Percentiles rank a stretch among this genome's conserved stretches.
Conservation (phyloP, 2,113 vertebrate species). For the Nymphicus hollandicus region DNA sequence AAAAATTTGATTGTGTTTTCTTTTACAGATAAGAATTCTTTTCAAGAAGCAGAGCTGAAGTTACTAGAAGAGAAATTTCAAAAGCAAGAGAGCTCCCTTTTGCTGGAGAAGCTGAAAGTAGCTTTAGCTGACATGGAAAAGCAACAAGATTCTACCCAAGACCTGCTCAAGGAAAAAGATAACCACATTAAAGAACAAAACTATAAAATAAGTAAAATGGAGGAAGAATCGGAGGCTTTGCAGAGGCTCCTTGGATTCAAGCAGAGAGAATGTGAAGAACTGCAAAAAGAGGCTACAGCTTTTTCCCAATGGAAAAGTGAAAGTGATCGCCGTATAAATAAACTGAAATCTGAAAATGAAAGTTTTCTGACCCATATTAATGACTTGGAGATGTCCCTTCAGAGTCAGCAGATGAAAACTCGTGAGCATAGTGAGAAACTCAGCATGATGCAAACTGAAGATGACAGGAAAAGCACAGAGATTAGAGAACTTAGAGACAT, state of each 20-base stretch:
- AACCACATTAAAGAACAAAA: slow-evolving; percentile 76
- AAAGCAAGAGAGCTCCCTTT: slow-evolving; percentile 70
- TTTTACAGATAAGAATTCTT: slow-evolving; percentile 78
- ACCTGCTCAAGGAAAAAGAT: slow-evolving; percentile 80
- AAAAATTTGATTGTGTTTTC: background rate
- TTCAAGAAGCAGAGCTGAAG: slow-evolving; percentile 77
- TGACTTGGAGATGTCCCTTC: slow-evolving; percentile 75
- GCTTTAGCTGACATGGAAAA: slow-evolving; percentile 78
- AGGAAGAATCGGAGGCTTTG: slow-evolving; percentile 75
- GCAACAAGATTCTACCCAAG: slow-evolving; percentile 73
- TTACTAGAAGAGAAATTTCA: slow-evolving; percentile 78
- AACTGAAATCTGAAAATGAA: slow-evolving; percentile 77
- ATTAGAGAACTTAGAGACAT: slow-evolving; percentile 76
- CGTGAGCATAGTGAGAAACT: slow-evolving; percentile 67
- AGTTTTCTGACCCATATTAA: slow-evolving; percentile 70
- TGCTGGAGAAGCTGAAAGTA: slow-evolving; percentile 77
- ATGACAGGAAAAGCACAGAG: slow-evolving; percentile 67
- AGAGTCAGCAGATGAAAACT: slow-evolving; percentile 63
- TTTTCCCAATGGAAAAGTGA: slow-evolving; percentile 83
- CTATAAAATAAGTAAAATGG: slow-evolving; percentile 65
- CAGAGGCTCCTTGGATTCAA: slow-evolving; percentile 67
- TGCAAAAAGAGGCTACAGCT: slow-evolving; percentile 71
- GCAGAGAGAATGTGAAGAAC: slow-evolving; percentile 75
- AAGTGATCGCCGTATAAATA: slow-evolving; percentile 73
- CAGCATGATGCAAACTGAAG: slow-evolving; percentile 72